Conservation (phyloP, 2,113 vertebrate species). For the Nestor notabilis region DNA sequence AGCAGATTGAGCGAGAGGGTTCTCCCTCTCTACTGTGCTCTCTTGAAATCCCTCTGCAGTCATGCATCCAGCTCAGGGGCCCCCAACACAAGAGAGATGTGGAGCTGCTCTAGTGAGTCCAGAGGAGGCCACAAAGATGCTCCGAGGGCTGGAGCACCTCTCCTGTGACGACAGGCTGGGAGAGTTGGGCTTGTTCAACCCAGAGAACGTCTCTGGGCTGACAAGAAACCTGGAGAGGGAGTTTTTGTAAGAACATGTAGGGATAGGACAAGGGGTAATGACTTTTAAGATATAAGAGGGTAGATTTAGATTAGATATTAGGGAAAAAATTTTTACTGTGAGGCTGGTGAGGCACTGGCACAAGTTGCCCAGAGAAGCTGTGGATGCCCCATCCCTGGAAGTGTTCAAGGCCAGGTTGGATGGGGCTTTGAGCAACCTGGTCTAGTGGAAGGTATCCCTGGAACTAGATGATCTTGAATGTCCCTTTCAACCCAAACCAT, state of each 20-base stretch:
- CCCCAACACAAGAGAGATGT: not conserved
- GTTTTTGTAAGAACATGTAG: not conserved
- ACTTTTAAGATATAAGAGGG: not conserved
- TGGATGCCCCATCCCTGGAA: not conserved
- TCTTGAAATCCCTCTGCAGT: not conserved
- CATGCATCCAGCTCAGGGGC: not conserved
- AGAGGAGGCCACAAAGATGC: not conserved
- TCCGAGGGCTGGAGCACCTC: not conserved
- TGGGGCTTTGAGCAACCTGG: not conserved
- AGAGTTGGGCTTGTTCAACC: not conserved
- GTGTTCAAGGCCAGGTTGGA: not conserved
- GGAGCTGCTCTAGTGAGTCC: not conserved
- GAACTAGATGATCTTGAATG: not conserved
- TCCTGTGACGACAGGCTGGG: not conserved
- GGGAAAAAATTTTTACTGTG: not conserved
- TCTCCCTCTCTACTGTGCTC: not conserved
- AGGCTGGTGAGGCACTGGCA: not conserved
- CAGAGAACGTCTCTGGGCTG: not conserved
- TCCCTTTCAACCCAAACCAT: not conserved
- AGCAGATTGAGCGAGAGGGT: not conserved
- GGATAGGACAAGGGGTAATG: not conserved
- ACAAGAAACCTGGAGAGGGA: not conserved
- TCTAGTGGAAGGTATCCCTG: not conserved
- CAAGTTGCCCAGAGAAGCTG: not conserved
- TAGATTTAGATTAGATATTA: not conserved